Base-by-base conservation (phyloP, 2,113 vertebrate species). In the Carettochelys insculpta region DNA sequence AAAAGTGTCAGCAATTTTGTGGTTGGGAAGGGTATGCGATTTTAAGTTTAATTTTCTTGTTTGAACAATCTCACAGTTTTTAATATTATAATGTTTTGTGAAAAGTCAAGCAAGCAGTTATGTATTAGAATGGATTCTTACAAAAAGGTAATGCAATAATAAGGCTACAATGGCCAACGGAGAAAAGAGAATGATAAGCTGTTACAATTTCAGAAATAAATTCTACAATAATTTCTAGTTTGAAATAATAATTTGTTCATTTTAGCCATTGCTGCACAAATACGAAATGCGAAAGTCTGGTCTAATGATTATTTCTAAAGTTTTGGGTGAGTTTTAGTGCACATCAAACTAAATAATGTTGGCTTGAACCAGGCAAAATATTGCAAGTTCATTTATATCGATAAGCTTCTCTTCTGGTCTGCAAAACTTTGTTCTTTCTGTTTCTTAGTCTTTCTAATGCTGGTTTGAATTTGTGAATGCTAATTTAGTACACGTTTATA, bases 1-100 rank as follows among this genome's bases (percentile, higher is more conserved):
- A 98, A 91, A 99, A 98, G 96, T 99, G 98, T 97, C 99, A 99
- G 96, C 98, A 99, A 90, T 99, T 99, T 97, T 98, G 98, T 82
- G 98, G 98, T 96, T 99, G 99, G 99, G 98, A 99, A 96, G 98
- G 98, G 99, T 99, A 98, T 97, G 98, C 87, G 61, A 48, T 80
- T 82, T 58, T 87, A 87, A 68, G 38, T 58, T 93, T 94, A 91
- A 82, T 19, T 52, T 81, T 4, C 16, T 61, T 82, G 12, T 86
- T 93, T 93, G 9, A 85, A 8, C 13, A 83, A 0, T 84, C 24
- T 86, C 68, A 81, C 91, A 92, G 34, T 11, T n/a, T 54, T 43
- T 79, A 79, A 14, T 54, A 13, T 83, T 81, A 14, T 0, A 0
- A 20, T 58, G 83, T 19, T 90, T 82, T 85, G 58, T 80, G 8